A percentile compares a stretch with the other conserved stretches of the same genome.
Conservation (phyloP, 1,140 invertebrate species). For the Sinella curviseta region DNA sequence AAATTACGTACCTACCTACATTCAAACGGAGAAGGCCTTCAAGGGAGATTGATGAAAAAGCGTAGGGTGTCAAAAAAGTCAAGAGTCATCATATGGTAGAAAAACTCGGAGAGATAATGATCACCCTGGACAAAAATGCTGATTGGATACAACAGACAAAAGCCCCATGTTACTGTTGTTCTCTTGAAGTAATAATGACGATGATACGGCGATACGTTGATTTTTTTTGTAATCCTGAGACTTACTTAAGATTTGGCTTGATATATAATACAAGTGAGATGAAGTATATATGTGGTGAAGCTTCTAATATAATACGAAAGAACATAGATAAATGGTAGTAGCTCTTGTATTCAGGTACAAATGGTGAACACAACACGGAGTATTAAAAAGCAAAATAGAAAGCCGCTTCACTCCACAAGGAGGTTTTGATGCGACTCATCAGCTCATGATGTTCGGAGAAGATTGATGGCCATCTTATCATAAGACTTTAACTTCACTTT, state of each 20-base stretch:
- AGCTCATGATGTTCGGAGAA: neutral
- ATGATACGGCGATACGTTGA: neutral
- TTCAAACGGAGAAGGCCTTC: neutral
- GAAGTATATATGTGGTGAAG: too few species aligned
- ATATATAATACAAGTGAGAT: too few species aligned
- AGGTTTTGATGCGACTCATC: too few species aligned
- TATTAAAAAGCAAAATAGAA: too few species aligned
- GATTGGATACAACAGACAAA: neutral
- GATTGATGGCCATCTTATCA: slow-evolving; percentile 15
- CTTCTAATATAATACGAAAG: too few species aligned
- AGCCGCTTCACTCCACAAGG: too few species aligned
- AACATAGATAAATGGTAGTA: too few species aligned
- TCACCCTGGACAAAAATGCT: slow-evolving; percentile 8
- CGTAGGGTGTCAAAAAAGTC: slow-evolving; percentile 26
- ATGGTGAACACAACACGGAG: too few species aligned
- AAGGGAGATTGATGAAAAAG: slow-evolving; percentile 23
- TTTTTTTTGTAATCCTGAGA: neutral
- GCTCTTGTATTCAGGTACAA: too few species aligned
- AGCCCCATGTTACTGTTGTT: neutral
- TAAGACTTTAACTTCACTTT: neutral
- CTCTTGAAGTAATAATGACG: neutral
- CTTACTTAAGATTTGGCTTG: too few species aligned
- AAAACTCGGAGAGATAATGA: neutral
- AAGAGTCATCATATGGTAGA: neutral
- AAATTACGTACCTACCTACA: too few species aligned